A percentile compares a stretch with the other conserved stretches of the same genome.
Conservation (phyloP, 2,113 vertebrate genomes). For the Pimephales promelas region DNA sequence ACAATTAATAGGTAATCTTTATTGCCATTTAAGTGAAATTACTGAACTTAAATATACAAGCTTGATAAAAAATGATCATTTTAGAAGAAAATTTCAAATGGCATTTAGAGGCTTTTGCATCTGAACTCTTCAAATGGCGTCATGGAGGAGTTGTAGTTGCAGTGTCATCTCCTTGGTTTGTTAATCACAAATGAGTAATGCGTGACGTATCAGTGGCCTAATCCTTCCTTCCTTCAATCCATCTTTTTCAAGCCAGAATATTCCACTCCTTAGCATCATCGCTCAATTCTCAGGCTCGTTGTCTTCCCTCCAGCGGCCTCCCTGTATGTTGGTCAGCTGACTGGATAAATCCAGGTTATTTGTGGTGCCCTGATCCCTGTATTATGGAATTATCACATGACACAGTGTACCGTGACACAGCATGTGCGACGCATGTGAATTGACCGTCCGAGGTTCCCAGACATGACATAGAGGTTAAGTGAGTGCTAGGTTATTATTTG, state of each 20-base stretch:
- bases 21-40: too few species aligned
- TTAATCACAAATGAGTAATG: too few species aligned
- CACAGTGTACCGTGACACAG: slow-evolving; percentile 43
- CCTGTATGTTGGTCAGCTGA: slow-evolving; percentile 6
- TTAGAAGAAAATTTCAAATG: too few species aligned
- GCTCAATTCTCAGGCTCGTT: background rate
- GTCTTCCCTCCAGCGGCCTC: background rate
- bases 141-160: too few species aligned
- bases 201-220: background rate
- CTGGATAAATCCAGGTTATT: slow-evolving; percentile 48
- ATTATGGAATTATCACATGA: slow-evolving; percentile 44
- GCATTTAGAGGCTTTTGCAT: too few species aligned
- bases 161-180: too few species aligned
- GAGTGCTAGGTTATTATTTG: background rate
- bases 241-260: slow-evolving; percentile 18
- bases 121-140: too few species aligned
- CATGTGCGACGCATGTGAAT: slow-evolving; percentile 12
- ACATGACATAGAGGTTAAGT: slow-evolving; percentile 13
- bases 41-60: too few species aligned
- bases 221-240: slow-evolving; percentile 23
- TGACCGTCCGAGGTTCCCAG: background rate
- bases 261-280: background rate
- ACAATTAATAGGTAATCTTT: too few species aligned
- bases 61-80: too few species aligned
- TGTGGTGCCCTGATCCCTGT: slow-evolving; percentile 34